Percentiles rank a stretch among this genome's conserved stretches.
These are phyloP conservation scores for Drosophila albomicans DNA, from an alignment of 1,140 invertebrate species.

Conservation along the genomic window DNA sequence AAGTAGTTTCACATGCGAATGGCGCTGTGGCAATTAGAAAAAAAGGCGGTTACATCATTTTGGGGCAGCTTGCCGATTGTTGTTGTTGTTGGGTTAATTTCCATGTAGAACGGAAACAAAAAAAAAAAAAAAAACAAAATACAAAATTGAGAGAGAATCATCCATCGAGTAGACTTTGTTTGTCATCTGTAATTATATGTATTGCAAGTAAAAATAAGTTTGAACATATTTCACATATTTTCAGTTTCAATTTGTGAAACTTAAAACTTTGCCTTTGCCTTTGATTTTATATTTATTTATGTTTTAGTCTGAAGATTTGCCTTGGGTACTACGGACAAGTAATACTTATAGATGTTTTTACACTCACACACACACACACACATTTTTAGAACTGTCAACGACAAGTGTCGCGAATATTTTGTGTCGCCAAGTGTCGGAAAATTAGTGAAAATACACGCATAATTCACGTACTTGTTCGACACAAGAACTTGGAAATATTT, in stretches of 20 bases:
- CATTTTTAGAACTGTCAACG: slow-evolving; percentile 78
- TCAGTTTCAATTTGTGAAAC: slow-evolving; percentile 34
- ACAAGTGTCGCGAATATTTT: slow-evolving; percentile 57
- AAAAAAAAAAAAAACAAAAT: slow-evolving; percentile 1
- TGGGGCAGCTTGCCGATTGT: slow-evolving; percentile 21
- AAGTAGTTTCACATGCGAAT: slow-evolving; percentile 77
- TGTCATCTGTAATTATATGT: slow-evolving; percentile 1
- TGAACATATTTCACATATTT: slow-evolving; percentile 33
- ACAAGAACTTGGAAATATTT: slow-evolving; percentile 40
- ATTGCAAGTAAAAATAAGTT: background rate
- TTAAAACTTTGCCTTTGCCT: slow-evolving; percentile 41
- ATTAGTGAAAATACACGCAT: slow-evolving; percentile 38
- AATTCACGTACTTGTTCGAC: slow-evolving; percentile 31
- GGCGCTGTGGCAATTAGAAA: slow-evolving; percentile 49
- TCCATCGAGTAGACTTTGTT: background rate
- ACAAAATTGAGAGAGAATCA: background rate
- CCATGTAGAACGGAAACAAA: slow-evolving; percentile 44
- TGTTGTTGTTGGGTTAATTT: slow-evolving; percentile 37
- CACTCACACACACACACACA: slow-evolving; percentile 1
- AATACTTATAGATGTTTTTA: slow-evolving; percentile 11
- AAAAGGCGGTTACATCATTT: slow-evolving; percentile 76
- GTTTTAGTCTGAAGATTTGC: slow-evolving; percentile 6
- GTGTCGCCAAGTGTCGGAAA: slow-evolving; percentile 21
- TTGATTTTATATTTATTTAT: slow-evolving; percentile 32
- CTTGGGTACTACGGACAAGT: background rate